Conservation (phyloP, 92 coral and sea anemone genomes). For the Porites lobata region DNA sequence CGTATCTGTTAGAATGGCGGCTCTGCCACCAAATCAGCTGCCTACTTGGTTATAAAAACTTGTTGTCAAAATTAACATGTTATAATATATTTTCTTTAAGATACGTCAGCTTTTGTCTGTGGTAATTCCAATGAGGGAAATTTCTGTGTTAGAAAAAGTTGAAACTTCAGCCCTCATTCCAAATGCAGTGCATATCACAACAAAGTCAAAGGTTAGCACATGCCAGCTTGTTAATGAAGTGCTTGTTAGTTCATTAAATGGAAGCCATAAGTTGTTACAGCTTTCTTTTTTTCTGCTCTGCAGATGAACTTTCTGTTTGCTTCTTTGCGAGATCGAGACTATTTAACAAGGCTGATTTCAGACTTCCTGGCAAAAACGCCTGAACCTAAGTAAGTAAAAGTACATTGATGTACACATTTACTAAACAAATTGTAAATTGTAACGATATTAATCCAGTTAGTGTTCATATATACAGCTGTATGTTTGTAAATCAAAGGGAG, state of each 20-base stretch:
- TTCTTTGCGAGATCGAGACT: conserved; percentile 94
- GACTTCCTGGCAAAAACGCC: conserved; percentile 98
- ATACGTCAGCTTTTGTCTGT: conserved; percentile 90
- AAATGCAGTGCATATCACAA: conserved; percentile 93
- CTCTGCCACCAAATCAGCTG: neutral
- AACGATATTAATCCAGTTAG: too few relatives aligned
- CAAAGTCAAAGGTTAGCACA: conserved; percentile 84
- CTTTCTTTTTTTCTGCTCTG: neutral
- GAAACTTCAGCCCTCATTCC: conserved; percentile 91
- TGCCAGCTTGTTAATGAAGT: too few relatives aligned
- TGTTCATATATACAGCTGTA: too few relatives aligned
- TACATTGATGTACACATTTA: neutral
- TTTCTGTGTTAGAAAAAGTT: conserved; percentile 94
- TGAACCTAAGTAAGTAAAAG: conserved; percentile 83
- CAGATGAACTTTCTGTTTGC: conserved; percentile 93
- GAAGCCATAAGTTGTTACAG: too few relatives aligned
- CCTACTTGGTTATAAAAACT: neutral
- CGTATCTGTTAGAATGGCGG: neutral
- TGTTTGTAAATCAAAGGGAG: too few relatives aligned
- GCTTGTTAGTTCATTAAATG: too few relatives aligned
- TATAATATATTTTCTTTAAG: conserved; percentile 35
- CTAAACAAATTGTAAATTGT: too few relatives aligned
- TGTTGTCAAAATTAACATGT: too few relatives aligned
- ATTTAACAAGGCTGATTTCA: conserved; percentile 86
- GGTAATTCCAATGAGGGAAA: conserved; percentile 98